Evolutionary conservation across 1,140 invertebrate genomes (phyloP), one percentile per base, ranked within the genome.

Genomic region (Drosophila burlai): DNA sequence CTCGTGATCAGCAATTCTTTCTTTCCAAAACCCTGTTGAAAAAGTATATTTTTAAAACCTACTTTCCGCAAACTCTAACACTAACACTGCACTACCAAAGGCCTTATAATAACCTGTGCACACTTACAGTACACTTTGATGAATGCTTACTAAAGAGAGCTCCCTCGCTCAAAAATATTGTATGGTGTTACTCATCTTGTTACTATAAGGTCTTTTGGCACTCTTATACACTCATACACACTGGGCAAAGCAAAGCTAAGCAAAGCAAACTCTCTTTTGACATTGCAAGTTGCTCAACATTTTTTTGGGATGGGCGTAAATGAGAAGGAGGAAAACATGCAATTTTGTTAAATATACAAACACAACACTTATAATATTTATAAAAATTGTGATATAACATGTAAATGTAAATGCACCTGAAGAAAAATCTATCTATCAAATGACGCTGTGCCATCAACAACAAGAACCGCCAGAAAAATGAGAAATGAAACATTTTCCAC

Each of bases 321-420:
- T 90, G 59, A 75, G 54, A 62, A 52, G 49, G 55, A 52, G 49
- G 55, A 71, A 57, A 60, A 62, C 54, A 72, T 68, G 73, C 46
- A 83, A 77, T 77, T 84, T 83, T 90, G 85, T 89, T 89, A 84
- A 83, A 72, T 80, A 84, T 57, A 55, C 52, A 38, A 15, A 36
- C 59, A 89, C 78, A 62, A 68, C 65, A 71, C 72, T 78, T 75
- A 83, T 74, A 83, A 89, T 84, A 80, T 82, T 67, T 54, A 80
- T 55, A 77, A 67, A 89, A 90, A 85, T 89, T 89, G 85, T 89
- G 85, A 90, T 90, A 89, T 90, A 89, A 89, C 84, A 89, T 81
- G 69, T 89, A 90, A 90, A 89, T 83, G 85, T 87, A 90, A 90
- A 61, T 84, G 85, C 85, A 89, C 85, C 85, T 90, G 85, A 89